Conservation (phyloP, 2,888 invertebrate species). For the Chymomyza amoena region DNA sequence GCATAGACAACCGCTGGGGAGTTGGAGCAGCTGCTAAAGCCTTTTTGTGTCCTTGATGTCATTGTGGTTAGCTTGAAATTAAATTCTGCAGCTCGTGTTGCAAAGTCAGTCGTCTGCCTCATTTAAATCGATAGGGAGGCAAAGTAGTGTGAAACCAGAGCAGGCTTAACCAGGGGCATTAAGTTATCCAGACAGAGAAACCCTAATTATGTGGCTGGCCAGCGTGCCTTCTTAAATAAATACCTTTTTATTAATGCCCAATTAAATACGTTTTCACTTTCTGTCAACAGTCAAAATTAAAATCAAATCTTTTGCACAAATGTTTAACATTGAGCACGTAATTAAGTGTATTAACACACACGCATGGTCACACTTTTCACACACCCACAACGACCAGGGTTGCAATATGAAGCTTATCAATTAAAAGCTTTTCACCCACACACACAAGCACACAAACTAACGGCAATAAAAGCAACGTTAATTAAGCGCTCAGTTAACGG, state of each 20-base stretch:
- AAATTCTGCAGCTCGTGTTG: neutral
- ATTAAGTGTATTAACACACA: conserved; percentile 17
- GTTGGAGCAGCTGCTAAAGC: neutral
- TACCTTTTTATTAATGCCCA: neutral
- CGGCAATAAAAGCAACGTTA: conserved; percentile 10
- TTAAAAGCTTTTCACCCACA: conserved; percentile 38
- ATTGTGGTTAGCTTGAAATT: conserved; percentile 6
- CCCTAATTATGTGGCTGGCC: neutral
- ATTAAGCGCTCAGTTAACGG: conserved; percentile 38
- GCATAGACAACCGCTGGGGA: conserved; percentile 5
- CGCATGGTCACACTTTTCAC: neutral
- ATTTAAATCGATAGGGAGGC: conserved; percentile 8
- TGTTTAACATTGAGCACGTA: neutral
- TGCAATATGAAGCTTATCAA: conserved; percentile 30
- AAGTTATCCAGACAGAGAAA: neutral
- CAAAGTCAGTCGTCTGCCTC: neutral
- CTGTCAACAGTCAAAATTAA: neutral
- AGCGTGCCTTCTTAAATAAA: neutral
- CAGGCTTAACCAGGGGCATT: neutral
- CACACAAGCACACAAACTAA: neutral
- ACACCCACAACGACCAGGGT: neutral
- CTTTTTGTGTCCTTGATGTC: conserved; percentile 8
- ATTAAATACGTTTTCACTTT: neutral
- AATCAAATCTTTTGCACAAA: neutral
- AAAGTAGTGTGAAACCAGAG: neutral